phyloP scores from a whole-genome alignment of 2,888 invertebrate species.

The Bibio marci region DNA sequence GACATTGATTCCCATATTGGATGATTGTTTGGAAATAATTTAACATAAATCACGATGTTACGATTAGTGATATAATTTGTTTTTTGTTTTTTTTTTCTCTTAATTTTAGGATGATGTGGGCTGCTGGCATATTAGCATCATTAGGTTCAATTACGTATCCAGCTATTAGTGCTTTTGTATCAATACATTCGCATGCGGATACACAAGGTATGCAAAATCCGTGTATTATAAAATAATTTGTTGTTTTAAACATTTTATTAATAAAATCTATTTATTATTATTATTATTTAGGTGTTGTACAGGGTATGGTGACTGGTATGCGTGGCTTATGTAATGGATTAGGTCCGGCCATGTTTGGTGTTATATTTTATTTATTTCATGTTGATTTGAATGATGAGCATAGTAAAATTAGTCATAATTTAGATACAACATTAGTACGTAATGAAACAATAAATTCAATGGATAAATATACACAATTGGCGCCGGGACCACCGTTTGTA shows the following conservation, averaged over 20 bases:
- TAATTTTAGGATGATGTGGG: slow-evolving; percentile 88
- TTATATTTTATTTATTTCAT: slow-evolving; percentile 96
- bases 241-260: not conserved
- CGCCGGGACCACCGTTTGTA: slow-evolving; percentile 97
- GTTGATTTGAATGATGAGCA: slow-evolving; percentile 83
- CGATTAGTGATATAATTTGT: not conserved
- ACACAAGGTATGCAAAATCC: slow-evolving; percentile 54
- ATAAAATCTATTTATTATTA: slow-evolving; percentile 1
- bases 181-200: slow-evolving; percentile 93
- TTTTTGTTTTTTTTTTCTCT: not conserved
- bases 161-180: slow-evolving; percentile 96
- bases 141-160: slow-evolving; percentile 96
- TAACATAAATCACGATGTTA: not conserved
- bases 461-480: slow-evolving; percentile 45
- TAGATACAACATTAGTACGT: slow-evolving; percentile 6
- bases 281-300: slow-evolving; percentile 47
- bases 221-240: not conserved
- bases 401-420: slow-evolving; percentile 12
- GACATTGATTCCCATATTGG: no score
- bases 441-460: slow-evolving; percentile 28
- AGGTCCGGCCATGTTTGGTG: slow-evolving; percentile 96
- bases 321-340: slow-evolving; percentile 94
- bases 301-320: slow-evolving; percentile 98
- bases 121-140: slow-evolving; percentile 89
- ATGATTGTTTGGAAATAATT: no score